Base-by-base conservation (phyloP, 2,888 invertebrate genomes). In the Tetragnatha montana region DNA sequence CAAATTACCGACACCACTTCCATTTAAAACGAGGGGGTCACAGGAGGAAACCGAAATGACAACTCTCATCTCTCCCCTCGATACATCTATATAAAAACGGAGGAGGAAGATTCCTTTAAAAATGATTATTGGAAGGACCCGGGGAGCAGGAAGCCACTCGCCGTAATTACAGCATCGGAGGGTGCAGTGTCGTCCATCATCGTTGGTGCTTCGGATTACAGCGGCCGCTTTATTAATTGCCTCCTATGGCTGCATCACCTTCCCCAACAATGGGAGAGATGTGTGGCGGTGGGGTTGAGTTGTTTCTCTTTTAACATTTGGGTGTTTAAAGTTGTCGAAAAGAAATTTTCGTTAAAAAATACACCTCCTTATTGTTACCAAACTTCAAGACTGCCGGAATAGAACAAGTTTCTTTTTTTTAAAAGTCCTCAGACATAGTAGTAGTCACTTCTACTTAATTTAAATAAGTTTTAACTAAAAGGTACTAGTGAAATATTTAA, bases 221-320 rank as follows among this genome's bases (percentile, higher is more conserved):
- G 88, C 74, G 71, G 82, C 75, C 86, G 47, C 50, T 82, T 89
- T 89, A 89, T 89, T 89, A 89, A 89, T 89, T 89, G 89, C 85
- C 81, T 89, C 74, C 86, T 81, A 80, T 80, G 73, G 21, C 80
- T 73, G 87, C 78, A 79, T 81, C 81, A 81, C 85, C 76, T 81
- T 81, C 71, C 35, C 35, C 35, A 35, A 35, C 60, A 10, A 10
- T 60, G 60, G 17, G 60, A 60, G 60, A 17, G 60, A 4, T 60
- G 60, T 60, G 12, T 60, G 60, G 14, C 60, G 60, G 4, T 60
- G 8, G 60, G 35, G 35, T 1, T 35, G 35, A 35, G 35, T 35
- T 35, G 35, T 35, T 35, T 35, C 35, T 35, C 35, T 35, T 35
- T 35, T 35, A 35, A 2, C 2, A 4, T 35, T 35, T 35, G 1